These are phyloP conservation scores for Neoascia interrupta DNA, from an alignment of 2,888 invertebrate genomes.

Conservation along the genomic window DNA sequence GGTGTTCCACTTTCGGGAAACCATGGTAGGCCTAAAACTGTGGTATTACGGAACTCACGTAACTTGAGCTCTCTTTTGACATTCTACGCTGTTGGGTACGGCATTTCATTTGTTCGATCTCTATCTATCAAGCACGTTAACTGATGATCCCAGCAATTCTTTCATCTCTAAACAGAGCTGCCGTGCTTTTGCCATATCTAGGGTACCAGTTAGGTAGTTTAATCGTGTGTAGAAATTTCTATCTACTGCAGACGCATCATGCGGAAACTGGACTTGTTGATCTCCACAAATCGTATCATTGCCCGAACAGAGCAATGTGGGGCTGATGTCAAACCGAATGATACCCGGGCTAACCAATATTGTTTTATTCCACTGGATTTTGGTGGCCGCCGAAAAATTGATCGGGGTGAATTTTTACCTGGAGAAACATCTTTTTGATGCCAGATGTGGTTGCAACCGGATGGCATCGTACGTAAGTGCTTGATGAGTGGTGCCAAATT, in stretches of 20 bases:
- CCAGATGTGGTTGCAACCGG: constrained; percentile 17
- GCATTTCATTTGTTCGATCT: too few species aligned
- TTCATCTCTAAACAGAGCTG: neutral
- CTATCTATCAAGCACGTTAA: neutral
- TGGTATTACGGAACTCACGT: neutral
- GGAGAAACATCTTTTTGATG: too few species aligned
- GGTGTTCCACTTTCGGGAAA: neutral
- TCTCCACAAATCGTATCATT: constrained; percentile 15
- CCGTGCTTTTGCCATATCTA: constrained; percentile 3
- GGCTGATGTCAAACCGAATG: constrained; percentile 28
- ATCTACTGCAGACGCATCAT: constrained; percentile 1
- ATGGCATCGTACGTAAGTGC: too few species aligned
- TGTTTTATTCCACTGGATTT: neutral
- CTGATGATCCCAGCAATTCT: too few species aligned
- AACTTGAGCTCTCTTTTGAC: neutral
- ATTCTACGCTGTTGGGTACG: too few species aligned
- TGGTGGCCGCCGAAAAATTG: constrained; percentile 34
- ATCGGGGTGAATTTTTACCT: neutral
- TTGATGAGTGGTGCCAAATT: neutral
- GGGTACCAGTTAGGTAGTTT: constrained; percentile 20
- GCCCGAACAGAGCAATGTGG: constrained; percentile 33
- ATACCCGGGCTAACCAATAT: constrained; percentile 26
- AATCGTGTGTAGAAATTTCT: constrained; percentile 26
- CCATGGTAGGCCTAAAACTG: neutral
- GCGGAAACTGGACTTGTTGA: constrained; percentile 2